phyloP scores from a whole-genome alignment of 2,113 vertebrate species.

The Ammodytes dubius region DNA sequence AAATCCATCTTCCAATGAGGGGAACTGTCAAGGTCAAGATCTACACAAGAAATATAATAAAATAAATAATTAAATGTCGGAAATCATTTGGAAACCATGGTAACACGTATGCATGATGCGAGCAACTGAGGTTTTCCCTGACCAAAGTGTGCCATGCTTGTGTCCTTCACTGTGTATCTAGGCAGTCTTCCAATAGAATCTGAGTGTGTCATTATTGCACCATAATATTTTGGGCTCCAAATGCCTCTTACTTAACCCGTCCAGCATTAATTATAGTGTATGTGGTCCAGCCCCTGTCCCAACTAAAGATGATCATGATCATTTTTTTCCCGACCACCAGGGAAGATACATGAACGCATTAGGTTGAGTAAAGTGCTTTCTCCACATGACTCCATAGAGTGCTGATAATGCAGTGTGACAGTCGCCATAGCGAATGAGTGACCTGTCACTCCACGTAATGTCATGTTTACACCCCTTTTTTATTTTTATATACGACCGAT shows the following conservation, averaged over 20 bases:
- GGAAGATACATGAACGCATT: not conserved
- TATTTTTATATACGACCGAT: not conserved
- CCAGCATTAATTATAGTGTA: not conserved
- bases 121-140: not conserved
- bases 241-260: not conserved
- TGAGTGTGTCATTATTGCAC: not conserved
- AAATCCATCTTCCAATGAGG: not conserved
- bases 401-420: not conserved
- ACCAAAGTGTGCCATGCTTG: not conserved
- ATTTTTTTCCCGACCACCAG: not conserved
- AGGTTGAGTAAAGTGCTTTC: not conserved
- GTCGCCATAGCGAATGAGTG: not conserved
- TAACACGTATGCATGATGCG: not conserved
- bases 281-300: too few relatives aligned
- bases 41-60: too few relatives aligned
- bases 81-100: not conserved
- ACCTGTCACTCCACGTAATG: not conserved
- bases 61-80: too few relatives aligned
- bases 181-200: not conserved
- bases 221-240: not conserved
- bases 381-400: not conserved
- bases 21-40: not conserved
- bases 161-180: not conserved
- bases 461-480: not conserved
- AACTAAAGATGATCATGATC: not conserved